These are phyloP conservation scores for Stegana nigrithorax DNA, from an alignment of 2,888 invertebrate species.

Conservation along the genomic window DNA sequence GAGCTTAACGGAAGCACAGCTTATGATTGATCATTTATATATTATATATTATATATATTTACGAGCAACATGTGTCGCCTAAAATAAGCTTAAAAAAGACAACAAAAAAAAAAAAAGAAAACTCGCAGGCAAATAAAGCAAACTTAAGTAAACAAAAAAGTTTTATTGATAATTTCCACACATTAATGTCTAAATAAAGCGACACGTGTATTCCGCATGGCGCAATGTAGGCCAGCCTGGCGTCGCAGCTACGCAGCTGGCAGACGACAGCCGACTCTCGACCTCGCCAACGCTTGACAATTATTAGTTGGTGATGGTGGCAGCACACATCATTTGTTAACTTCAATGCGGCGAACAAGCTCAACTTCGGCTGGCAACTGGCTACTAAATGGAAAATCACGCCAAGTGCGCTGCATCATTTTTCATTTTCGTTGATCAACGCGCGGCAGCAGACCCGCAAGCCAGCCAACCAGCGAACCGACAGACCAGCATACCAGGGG, in stretches of 20 bases:
- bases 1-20: background rate
- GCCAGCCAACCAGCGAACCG: background rate
- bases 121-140: background rate
- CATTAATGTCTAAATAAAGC: background rate
- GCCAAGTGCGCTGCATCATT: constrained; percentile 18
- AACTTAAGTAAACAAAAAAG: background rate
- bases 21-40: constrained; percentile 8
- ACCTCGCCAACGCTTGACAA: constrained; percentile 17
- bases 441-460: background rate
- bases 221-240: no score
- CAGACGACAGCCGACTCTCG: no score
- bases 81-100: background rate
- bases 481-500: background rate
- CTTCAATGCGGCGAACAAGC: background rate
- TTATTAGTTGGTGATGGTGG: background rate
- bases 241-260: no score
- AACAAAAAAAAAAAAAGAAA: no score
- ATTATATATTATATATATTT: background rate
- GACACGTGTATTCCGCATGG: no score
- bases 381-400: constrained; percentile 18
- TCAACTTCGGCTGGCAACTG: background rate
- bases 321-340: constrained; percentile 19
- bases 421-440: constrained; percentile 16
- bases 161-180: no score
- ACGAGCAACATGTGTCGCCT: background rate